A percentile compares a stretch with the other conserved stretches of the same genome.
Evolutionary conservation across 2,888 invertebrate species (phyloP).

Genomic region (Cantharis rustica): DNA sequence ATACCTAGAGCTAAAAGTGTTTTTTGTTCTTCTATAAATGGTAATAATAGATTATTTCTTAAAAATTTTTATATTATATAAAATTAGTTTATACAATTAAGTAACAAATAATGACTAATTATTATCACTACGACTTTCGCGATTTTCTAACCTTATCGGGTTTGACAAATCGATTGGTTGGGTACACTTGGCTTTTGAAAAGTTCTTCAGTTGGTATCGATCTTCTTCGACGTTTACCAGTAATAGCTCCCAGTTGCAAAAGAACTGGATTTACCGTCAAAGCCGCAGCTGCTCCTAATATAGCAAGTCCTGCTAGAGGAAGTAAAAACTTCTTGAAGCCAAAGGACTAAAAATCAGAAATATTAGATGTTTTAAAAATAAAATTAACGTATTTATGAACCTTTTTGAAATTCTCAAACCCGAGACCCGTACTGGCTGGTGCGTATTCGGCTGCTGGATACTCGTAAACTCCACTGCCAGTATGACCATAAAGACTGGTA

Average conservation of each 20-base stretch:
- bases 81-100: not conserved
- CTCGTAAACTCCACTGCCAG: not conserved
- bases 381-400: not conserved
- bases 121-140: not conserved
- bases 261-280: conserved; percentile 80
- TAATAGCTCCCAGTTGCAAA: conserved; percentile 75
- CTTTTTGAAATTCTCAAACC: not conserved
- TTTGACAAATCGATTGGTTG: conserved; percentile 10
- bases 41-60: not conserved
- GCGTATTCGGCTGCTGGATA: not conserved
- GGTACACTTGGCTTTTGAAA: conserved; percentile 6
- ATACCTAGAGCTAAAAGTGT: too few relatives aligned
- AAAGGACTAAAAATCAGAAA: conserved; percentile 58
- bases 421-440: not conserved
- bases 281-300: conserved; percentile 79
- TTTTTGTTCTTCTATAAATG: not conserved
- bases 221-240: conserved; percentile 63
- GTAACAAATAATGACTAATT: not conserved
- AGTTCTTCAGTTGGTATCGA: not conserved
- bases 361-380: not conserved
- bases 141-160: conserved; percentile 1
- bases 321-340: conserved; percentile 67
- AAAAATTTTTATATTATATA: not conserved
- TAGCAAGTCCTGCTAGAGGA: conserved; percentile 77
- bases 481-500: not conserved